Base-by-base conservation (phyloP, 1,140 invertebrate genomes). In the Drosophila nigromelanica region DNA sequence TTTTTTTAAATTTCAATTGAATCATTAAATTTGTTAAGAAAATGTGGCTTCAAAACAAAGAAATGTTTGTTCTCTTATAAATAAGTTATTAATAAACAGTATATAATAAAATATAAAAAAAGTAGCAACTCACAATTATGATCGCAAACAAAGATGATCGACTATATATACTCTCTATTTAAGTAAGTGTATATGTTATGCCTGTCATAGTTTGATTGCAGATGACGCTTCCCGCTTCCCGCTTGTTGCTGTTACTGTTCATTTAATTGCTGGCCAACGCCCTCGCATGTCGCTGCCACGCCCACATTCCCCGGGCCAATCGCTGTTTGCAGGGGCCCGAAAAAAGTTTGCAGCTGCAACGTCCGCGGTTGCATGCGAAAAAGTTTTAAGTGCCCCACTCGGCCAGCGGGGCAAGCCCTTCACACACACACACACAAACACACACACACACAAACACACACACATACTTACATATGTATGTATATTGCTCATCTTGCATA, bases 331-430 rank as follows among this genome's bases (percentile, higher is more conserved):
- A 54, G 30, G 12, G 51, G 51, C 35, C 60, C 11, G 24, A 39
- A 76, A 68, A 85, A 86, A 80, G 73, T 87, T 85, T 78, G 74
- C 74, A 70, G 78, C 69, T 74, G 81, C 78, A 86, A 51, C 78
- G 73, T 73, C 47, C 75, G 78, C 76, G 82, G 82, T 82, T 87
- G 82, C 82, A 86, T 87, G 82, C 82, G 81, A 72, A 82, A 86
- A 86, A 86, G 82, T 86, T 86, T 86, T 82, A 86, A 86, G 82
- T 86, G 82, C 83, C 82, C 78, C 82, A 73, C 74, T 39, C 43
- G 43, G n/a, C 27, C 24, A 50, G 24, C 7, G 47, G 24, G 18
- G 18, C 18, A 2, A 24, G 0, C 21, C 33, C 33, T 10, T 10
- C 33, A 27, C 33, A 7, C 8, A 8, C 8, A 10, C 33, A 10